phyloP scores from a whole-genome alignment of 2,797 vertebrate genomes.

The Etheostoma nigrum region DNA sequence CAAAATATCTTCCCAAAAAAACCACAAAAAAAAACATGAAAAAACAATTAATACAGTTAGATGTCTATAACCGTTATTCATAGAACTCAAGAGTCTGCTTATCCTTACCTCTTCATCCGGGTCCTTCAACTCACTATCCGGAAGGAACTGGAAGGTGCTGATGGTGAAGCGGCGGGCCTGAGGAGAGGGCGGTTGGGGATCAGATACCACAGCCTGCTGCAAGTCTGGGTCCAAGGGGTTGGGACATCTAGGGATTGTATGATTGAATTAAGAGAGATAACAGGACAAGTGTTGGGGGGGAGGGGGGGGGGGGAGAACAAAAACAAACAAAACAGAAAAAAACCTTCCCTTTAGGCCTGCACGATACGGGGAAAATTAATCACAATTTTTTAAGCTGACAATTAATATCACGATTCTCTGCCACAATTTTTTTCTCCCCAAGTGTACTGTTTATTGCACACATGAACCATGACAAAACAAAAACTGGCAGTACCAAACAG shows the following conservation, averaged over 20 bases:
- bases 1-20: not conserved
- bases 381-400: no score
- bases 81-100: not conserved
- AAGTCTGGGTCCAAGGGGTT: slow-evolving; percentile 79
- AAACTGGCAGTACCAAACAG: no score
- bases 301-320: no score
- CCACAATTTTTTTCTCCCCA: no score
- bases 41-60: not conserved
- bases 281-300: not conserved
- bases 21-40: not conserved
- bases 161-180: slow-evolving; percentile 80
- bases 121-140: slow-evolving; percentile 62
- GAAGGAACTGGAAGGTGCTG: slow-evolving; percentile 85
- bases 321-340: no score
- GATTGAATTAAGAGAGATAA: not conserved
- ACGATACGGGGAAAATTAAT: no score
- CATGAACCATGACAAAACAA: no score
- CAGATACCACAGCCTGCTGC: slow-evolving; percentile 50
- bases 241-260: slow-evolving; percentile 76
- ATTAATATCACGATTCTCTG: no score
- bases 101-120: slow-evolving; percentile 79
- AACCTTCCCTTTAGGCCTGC: no score
- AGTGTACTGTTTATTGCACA: no score
- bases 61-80: not conserved
- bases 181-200: slow-evolving; percentile 45